Base-by-base conservation (phyloP, 1,140 invertebrate genomes). In the Hermetia illucens region DNA sequence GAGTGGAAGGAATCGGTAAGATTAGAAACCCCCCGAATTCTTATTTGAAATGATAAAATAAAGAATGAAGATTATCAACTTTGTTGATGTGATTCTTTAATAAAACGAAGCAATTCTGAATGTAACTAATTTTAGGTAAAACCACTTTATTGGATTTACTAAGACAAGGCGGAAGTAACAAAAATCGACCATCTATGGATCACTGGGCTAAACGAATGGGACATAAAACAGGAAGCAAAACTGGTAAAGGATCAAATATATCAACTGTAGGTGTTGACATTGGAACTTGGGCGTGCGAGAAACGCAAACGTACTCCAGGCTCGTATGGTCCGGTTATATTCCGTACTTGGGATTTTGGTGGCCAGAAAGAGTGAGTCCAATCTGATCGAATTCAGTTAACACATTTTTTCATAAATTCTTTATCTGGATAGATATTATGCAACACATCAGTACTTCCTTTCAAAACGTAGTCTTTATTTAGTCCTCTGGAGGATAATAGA, bases 321-420 rank as follows among this genome's bases (percentile, higher is more conserved):
- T 74, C 75, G 2, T 75, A 83, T 44, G 92, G 91, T 0, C 78
- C 89, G 1, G 82, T 98, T 31, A 80, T 87, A n/a, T 98, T 99
- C 64, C 69, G 92, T 39, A 98, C 93, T 0, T 98, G 95, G 94
- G 95, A 98, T 63, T 98, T 98, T 69, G 93, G 92, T n/a, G 94
- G 94, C 1, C 92, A 96, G 65, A 77, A 79, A 51, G 91, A 95
- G 65, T 75, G 46, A 62, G 63, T 61, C 8, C n/a, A 18, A 24
- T 31, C 34, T 38, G 8, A 34, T 42, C 29, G 24, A 15, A 32
- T 21, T 24, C 19, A 18, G 18, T 22, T 34, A 3, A 16, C 8
- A 38, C 10, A 30, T 31, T 32, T n/a, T 18, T 5, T 29, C 9
- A 4, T 5, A 10, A 16, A 22, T 37, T 21, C 13, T 15, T 13